These are phyloP conservation scores for Agonopterix alstromeriana DNA, from an alignment of 2,888 invertebrate species.

Conservation along the genomic window DNA sequence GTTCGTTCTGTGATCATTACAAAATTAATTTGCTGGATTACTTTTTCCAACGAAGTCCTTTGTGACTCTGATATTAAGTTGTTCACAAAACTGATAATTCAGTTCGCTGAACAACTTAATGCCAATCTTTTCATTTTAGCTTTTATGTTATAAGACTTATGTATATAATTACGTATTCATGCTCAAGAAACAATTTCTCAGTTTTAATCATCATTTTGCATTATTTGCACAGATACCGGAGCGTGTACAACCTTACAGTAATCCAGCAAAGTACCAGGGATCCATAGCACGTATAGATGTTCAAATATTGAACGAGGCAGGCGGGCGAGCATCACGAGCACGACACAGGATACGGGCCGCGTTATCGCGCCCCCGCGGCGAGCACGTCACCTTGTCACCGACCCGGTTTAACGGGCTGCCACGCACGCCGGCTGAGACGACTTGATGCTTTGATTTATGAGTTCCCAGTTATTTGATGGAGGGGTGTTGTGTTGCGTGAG, in stretches of 20 bases:
- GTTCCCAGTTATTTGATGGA: conserved; percentile 16
- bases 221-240: background rate
- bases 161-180: too few relatives aligned
- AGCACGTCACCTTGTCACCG: conserved; percentile 71
- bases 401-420: conserved; percentile 68
- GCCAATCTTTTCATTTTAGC: too few relatives aligned
- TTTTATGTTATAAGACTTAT: background rate
- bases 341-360: conserved; percentile 49
- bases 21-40: too few relatives aligned
- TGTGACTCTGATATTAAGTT: too few relatives aligned
- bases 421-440: conserved; percentile 38
- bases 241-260: conserved; percentile 35
- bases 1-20: too few relatives aligned
- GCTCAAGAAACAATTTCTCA: too few relatives aligned
- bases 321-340: conserved; percentile 36
- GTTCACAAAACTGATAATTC: too few relatives aligned
- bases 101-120: too few relatives aligned
- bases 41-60: too few relatives aligned
- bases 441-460: conserved; percentile 55
- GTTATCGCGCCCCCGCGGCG: conserved; percentile 60
- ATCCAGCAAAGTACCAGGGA: conserved; percentile 48
- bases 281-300: conserved; percentile 42
- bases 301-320: conserved; percentile 46
- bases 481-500: conserved; percentile 1
- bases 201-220: too few relatives aligned